Conservation (phyloP, 2,888 invertebrate genomes). For the Melitaea athalia region DNA sequence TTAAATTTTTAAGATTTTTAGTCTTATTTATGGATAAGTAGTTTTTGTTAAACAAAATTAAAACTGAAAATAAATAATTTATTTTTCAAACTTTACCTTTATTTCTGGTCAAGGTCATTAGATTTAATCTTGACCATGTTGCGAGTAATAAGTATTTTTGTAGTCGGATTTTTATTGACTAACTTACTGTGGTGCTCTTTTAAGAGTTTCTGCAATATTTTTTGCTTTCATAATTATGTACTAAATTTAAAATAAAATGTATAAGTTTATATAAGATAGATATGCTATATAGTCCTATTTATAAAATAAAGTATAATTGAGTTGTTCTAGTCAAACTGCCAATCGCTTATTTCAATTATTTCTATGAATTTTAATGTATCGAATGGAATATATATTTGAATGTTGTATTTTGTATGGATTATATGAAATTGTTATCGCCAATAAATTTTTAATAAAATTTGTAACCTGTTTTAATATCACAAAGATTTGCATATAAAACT, state of each 20-base stretch:
- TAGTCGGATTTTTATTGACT: not conserved
- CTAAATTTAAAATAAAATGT: too few relatives aligned
- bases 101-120: slow-evolving; percentile 1
- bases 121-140: not conserved
- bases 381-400: slow-evolving; percentile 55
- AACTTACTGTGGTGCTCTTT: too few relatives aligned
- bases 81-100: not conserved
- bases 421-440: slow-evolving; percentile 69
- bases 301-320: not conserved
- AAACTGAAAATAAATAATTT: not conserved
- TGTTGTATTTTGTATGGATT: slow-evolving; percentile 75
- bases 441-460: slow-evolving; percentile 59
- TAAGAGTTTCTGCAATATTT: too few relatives aligned
- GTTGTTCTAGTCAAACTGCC: slow-evolving; percentile 43
- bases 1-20: not conserved
- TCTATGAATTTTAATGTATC: slow-evolving; percentile 46
- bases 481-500: not conserved
- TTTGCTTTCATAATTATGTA: too few relatives aligned
- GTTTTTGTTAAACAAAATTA: not conserved
- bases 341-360: slow-evolving; percentile 40
- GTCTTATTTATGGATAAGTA: not conserved
- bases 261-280: too few relatives aligned
- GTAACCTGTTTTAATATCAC: slow-evolving; percentile 28
- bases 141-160: not conserved
- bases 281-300: not conserved